phyloP scores from a whole-genome alignment of 2,797 vertebrate genomes.

The Limnodromus scolopaceus region DNA sequence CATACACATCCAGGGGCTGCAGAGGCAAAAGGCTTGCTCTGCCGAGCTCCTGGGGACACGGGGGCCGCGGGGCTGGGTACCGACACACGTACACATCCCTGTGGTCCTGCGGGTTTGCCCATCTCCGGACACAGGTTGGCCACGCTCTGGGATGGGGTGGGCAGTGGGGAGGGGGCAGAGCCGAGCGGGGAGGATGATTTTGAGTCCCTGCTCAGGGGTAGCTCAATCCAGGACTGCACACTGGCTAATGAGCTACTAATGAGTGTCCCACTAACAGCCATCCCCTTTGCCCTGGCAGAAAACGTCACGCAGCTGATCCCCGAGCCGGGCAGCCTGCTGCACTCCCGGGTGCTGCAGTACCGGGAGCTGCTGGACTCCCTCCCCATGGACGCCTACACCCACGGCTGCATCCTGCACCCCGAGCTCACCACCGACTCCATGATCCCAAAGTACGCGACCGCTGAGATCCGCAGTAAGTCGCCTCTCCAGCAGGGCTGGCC shows the following conservation, averaged over 20 bases:
- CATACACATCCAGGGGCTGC: neutral
- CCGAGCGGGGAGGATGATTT: accelerated
- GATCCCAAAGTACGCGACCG: conserved; percentile 99
- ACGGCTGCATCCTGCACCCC: conserved; percentile 98
- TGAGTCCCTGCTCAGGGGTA: neutral
- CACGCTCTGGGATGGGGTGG: accelerated
- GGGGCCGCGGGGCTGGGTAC: neutral
- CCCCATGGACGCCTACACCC: conserved; percentile 98
- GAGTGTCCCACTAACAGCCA: accelerated
- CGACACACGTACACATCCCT: accelerated
- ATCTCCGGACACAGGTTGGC: accelerated
- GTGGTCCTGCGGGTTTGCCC: neutral
- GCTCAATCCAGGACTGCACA: neutral
- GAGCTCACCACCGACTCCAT: conserved; percentile 99
- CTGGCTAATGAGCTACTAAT: accelerated
- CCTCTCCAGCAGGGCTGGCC: neutral
- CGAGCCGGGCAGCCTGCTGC: conserved; percentile 85
- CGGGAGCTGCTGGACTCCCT: conserved; percentile 93
- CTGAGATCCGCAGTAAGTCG: conserved; percentile 99
- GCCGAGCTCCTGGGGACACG: accelerated
- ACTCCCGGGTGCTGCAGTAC: conserved; percentile 92
- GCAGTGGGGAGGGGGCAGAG: neutral
- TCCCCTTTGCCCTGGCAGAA: conserved; percentile 76
- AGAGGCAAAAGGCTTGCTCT: neutral
- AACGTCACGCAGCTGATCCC: conserved; percentile 91